Conservation (phyloP, 1,140 invertebrate species). For the Drosophila triauraria region DNA sequence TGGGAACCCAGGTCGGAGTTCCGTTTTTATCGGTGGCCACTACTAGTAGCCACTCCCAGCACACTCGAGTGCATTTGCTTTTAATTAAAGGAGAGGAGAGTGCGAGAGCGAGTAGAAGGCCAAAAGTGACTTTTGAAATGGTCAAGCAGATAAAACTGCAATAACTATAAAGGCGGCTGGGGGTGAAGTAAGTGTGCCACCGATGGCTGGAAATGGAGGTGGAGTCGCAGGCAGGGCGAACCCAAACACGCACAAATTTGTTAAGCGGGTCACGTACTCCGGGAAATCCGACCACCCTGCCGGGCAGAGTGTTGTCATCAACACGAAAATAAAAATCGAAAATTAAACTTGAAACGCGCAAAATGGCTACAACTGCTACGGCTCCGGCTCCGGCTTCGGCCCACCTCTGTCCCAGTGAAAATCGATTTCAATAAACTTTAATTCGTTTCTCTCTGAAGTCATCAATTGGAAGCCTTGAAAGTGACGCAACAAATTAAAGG, state of each 20-base stretch:
- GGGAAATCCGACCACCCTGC: conserved; percentile 14
- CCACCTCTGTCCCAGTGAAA: conserved; percentile 19
- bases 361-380: conserved; percentile 69
- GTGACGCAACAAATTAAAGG: conserved; percentile 76
- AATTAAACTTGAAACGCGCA: conserved; percentile 70
- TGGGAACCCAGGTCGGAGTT: conserved; percentile 43
- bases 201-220: not conserved
- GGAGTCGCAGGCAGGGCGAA: not conserved
- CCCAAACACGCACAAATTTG: conserved; percentile 73
- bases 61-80: conserved; percentile 65
- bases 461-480: conserved; percentile 37
- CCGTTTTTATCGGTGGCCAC: conserved; percentile 20
- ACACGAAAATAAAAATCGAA: conserved; percentile 80
- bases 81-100: conserved; percentile 65
- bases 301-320: conserved; percentile 64
- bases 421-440: conserved; percentile 81
- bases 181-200: conserved; percentile 35
- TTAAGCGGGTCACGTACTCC: conserved; percentile 75
- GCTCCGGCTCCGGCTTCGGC: not conserved
- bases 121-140: conserved; percentile 75
- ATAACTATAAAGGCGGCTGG: conserved; percentile 73
- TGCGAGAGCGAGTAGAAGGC: conserved; percentile 9
- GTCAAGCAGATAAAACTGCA: conserved; percentile 76
- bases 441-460: conserved; percentile 51
- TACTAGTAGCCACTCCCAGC: conserved; percentile 41